A percentile compares a stretch with the other conserved stretches of the same genome.
Evolutionary conservation across 2,888 invertebrate species (phyloP).

Genomic region (Tinea pellionella): DNA sequence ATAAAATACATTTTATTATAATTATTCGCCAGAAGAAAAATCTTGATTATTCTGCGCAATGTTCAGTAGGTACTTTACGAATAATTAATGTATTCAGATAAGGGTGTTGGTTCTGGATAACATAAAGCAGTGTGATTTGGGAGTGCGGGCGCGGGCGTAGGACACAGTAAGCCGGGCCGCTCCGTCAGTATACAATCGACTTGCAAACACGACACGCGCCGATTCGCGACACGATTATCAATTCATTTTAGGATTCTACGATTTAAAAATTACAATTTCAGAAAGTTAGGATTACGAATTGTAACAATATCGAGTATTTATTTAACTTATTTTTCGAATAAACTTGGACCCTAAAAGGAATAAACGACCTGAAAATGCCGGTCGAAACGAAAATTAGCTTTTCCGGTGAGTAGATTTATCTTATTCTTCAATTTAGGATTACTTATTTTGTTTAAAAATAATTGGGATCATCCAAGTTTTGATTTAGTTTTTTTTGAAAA

Average conservation of each 20-base stretch:
- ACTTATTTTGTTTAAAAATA: neutral
- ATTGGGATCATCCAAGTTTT: neutral
- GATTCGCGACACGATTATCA: constrained; percentile 19
- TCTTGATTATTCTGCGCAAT: neutral
- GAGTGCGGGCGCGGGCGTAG: constrained; percentile 10
- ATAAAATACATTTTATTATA: no score
- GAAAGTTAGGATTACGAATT: neutral
- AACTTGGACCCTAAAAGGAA: neutral
- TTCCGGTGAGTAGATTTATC: constrained; percentile 46
- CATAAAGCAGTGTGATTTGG: neutral
- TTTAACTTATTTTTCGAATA: neutral
- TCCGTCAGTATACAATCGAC: constrained; percentile 46
- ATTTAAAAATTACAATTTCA: neutral
- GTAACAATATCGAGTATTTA: neutral
- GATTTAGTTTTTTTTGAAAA: neutral
- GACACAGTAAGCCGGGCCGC: neutral
- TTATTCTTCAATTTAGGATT: neutral
- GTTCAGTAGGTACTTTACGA: neutral
- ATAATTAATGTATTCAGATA: neutral
- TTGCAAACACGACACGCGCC: constrained; percentile 39
- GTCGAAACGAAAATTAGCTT: constrained; percentile 64
- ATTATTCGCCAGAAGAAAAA: no score
- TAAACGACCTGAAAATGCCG: constrained; percentile 39
- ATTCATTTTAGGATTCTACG: neutral
- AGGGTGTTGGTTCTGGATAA: constrained; percentile 1